phyloP scores from a whole-genome alignment of 2,113 vertebrate species.

The Oncorhynchus kisutch region DNA sequence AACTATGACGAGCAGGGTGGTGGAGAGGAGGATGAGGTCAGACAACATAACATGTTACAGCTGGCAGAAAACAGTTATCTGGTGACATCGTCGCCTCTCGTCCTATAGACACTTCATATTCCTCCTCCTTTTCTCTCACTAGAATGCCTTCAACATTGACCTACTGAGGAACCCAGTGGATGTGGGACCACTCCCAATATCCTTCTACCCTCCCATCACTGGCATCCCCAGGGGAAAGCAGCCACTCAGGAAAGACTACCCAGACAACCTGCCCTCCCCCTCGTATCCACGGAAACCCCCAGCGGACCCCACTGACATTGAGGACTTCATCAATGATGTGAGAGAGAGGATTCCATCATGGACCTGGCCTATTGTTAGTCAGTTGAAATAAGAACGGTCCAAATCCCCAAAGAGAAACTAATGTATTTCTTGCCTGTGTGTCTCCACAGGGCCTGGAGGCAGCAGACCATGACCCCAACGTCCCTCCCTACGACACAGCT shows the following conservation, averaged over 20 bases:
- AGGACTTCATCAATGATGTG: constrained; percentile 90
- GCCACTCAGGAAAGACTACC: constrained; percentile 79
- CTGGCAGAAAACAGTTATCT: neutral
- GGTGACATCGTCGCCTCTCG: neutral
- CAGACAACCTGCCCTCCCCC: constrained; percentile 71
- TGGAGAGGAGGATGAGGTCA: constrained; percentile 94
- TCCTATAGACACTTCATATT: neutral
- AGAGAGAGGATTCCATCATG: constrained; percentile 32
- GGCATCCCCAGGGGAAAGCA: constrained; percentile 71
- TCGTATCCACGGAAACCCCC: constrained; percentile 69
- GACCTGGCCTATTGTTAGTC: neutral
- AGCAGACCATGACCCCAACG: constrained; percentile 86
- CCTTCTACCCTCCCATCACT: constrained; percentile 41
- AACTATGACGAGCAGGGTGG: constrained; percentile 96
- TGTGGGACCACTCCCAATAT: constrained; percentile 33
- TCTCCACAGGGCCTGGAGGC: constrained; percentile 82
- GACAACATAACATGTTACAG: constrained; percentile 12
- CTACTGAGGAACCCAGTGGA: constrained; percentile 85
- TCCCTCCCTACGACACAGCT: constrained; percentile 92
- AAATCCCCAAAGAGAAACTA: too few species aligned
- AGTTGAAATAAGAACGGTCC: neutral
- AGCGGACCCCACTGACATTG: constrained; percentile 82
- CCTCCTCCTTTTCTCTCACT: constrained; percentile 11
- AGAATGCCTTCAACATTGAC: constrained; percentile 92
- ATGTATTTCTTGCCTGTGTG: neutral